Evolutionary conservation across 92 coral and sea anemone species (phyloP), one percentile per base, ranked within the genome.

Genomic region (Galaxea fascicularis): DNA sequence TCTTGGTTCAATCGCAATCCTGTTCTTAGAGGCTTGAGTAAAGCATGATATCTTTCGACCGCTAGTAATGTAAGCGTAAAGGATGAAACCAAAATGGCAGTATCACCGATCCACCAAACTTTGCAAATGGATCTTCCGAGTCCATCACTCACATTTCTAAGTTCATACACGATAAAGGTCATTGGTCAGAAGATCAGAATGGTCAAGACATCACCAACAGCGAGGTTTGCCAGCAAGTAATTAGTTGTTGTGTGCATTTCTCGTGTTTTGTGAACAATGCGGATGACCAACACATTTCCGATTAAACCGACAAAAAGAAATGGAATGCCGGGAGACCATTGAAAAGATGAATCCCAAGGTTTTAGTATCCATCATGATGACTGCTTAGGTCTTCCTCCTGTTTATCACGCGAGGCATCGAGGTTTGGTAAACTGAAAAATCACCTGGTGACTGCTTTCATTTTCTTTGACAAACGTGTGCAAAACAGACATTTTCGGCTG

Each of bases 281-380:
- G 65, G 49, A 74, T 53, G 27, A 74, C 79, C 66, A 74, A n/a
- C 45, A 54, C 49, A 54, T 74, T 74, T 28, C 79, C 79, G 24
- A 74, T 25, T 7, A 74, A 17, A 52, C 79, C 79, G 14, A 7
- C 9, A 15, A 74, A 27, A 17, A 1, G 28, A 31, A 74, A 74
- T 20, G 79, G 79, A 27, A 53, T 74, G n/a, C n/a, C n/a, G n/a
- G 45, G 26, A 10, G 11, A 26, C 16, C 25, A 53, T 1, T 1
- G 11, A 3, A 30, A 74, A 28, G 3, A 25, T 7, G 13, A 74
- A 16, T 5, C 0, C 45, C 10, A 53, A 11, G 6, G 15, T 28
- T 0, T 53, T 10, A 10, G 8, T 17, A 0, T 52, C 79, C 16
- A 4, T 0, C 79, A 74, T 74, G 39, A 8, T 44, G 13, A n/a